These are phyloP conservation scores for Zaprionus camerounensis DNA, from an alignment of 1,140 invertebrate species.

Conservation along the genomic window DNA sequence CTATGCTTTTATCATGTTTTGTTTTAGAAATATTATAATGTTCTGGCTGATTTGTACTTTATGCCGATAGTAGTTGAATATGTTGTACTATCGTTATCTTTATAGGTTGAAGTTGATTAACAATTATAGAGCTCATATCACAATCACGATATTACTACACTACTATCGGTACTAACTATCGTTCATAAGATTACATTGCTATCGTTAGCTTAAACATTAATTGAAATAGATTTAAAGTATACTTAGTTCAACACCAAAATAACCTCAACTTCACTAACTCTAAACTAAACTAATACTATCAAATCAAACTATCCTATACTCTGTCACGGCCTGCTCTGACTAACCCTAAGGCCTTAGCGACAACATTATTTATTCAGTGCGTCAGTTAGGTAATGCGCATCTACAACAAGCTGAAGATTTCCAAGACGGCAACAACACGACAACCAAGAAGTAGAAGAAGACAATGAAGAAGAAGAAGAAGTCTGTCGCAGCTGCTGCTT, in stretches of 20 bases:
- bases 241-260: not conserved
- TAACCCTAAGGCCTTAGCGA: not conserved
- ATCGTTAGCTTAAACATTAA: too few relatives aligned
- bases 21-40: too few relatives aligned
- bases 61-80: too few relatives aligned
- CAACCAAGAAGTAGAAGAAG: not conserved
- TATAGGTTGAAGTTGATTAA: too few relatives aligned
- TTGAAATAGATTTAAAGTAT: not conserved
- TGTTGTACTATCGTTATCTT: too few relatives aligned
- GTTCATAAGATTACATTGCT: not conserved
- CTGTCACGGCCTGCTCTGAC: slow-evolving; percentile 10
- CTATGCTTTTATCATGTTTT: too few relatives aligned
- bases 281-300: not conserved
- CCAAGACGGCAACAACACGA: slow-evolving; percentile 27
- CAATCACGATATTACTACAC: not conserved
- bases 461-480: not conserved
- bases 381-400: slow-evolving; percentile 47
- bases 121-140: not conserved
- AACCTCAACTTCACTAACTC: not conserved
- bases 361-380: slow-evolving; percentile 46
- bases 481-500: slow-evolving; percentile 15
- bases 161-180: not conserved
- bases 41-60: too few relatives aligned
- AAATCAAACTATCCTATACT: not conserved
- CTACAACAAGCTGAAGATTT: slow-evolving; percentile 44